Evolutionary conservation across 1,140 invertebrate species (phyloP).

Genomic region (Bombyx mandarina): DNA sequence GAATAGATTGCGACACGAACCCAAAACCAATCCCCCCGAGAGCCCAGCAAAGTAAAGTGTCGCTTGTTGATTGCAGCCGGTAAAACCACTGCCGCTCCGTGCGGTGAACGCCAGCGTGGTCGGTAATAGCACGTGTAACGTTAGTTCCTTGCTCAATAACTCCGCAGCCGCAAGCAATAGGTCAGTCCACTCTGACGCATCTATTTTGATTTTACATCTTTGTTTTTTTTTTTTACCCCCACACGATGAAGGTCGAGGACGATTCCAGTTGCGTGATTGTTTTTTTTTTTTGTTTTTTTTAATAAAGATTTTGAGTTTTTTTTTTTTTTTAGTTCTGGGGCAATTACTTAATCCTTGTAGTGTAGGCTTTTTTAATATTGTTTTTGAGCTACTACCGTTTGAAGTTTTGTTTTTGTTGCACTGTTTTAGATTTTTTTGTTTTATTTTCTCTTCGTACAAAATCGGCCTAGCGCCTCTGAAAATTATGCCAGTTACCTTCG

Average conservation of each 20-base stretch:
- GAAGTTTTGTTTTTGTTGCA: too few species aligned
- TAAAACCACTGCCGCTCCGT: constrained; percentile 58
- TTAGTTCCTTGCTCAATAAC: constrained; percentile 64
- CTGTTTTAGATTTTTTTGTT: too few species aligned
- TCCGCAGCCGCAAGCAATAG: constrained; percentile 55
- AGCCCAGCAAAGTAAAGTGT: constrained; percentile 13
- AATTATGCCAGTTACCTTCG: too few species aligned
- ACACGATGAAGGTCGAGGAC: too few species aligned
- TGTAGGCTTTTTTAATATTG: too few species aligned
- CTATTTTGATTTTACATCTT: constrained; percentile 3
- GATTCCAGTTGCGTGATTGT: not conserved
- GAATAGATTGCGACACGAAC: constrained; percentile 6
- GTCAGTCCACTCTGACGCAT: constrained; percentile 36
- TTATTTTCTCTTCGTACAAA: too few species aligned
- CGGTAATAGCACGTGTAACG: constrained; percentile 47
- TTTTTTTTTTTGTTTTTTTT: not conserved
- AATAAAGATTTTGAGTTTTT: not conserved
- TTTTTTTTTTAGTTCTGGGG: too few species aligned
- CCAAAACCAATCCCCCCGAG: constrained; percentile 27
- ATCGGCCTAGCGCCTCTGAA: too few species aligned
- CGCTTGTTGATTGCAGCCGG: constrained; percentile 38
- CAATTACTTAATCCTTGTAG: too few species aligned
- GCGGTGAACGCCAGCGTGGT: constrained; percentile 44
- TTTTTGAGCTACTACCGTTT: too few species aligned
- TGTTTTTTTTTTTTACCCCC: constrained; percentile 1